Percentiles rank a stretch among this genome's conserved stretches.
phyloP scores from a whole-genome alignment of 1,140 invertebrate species.

The Ptiloglossa arizonensis region DNA sequence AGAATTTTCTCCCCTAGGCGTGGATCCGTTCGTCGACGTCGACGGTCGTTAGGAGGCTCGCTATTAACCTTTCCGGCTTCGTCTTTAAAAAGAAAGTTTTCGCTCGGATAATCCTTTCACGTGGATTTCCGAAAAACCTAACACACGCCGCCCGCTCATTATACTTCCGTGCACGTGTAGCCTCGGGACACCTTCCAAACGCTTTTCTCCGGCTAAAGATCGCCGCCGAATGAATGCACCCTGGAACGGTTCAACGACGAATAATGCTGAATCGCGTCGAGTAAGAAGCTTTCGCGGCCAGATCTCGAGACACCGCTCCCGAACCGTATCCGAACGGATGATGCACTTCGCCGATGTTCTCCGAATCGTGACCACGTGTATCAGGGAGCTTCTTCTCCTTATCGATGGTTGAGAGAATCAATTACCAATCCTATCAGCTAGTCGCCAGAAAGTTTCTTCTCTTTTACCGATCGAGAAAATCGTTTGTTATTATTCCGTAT shows the following conservation, averaged over 20 bases:
- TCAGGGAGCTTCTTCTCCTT: no score
- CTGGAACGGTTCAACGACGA: background rate
- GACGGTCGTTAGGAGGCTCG: conserved; percentile 22
- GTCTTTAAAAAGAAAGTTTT: conserved; percentile 23
- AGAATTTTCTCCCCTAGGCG: conserved; percentile 29
- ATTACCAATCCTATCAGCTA: no score
- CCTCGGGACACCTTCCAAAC: no score
- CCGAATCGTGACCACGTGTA: no score
- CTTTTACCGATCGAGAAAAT: no score
- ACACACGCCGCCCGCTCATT: background rate
- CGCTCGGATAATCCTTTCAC: conserved; percentile 22
- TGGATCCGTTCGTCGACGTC: conserved; percentile 10
- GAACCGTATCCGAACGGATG: no score
- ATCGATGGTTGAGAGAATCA: no score
- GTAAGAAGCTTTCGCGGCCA: background rate
- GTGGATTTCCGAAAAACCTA: conserved; percentile 5
- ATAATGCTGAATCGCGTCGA: no score
- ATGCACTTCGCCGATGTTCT: no score
- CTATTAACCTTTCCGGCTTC: conserved; percentile 19
- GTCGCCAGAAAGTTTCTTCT: no score
- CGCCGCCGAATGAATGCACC: background rate
- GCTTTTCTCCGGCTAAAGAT: background rate
- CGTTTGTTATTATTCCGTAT: no score
- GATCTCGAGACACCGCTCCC: background rate
- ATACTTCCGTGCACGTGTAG: background rate